Evolutionary conservation across 2,113 vertebrate genomes (phyloP), one percentile per base, ranked within the genome.

Genomic region (Gallinago paraguaiae): DNA sequence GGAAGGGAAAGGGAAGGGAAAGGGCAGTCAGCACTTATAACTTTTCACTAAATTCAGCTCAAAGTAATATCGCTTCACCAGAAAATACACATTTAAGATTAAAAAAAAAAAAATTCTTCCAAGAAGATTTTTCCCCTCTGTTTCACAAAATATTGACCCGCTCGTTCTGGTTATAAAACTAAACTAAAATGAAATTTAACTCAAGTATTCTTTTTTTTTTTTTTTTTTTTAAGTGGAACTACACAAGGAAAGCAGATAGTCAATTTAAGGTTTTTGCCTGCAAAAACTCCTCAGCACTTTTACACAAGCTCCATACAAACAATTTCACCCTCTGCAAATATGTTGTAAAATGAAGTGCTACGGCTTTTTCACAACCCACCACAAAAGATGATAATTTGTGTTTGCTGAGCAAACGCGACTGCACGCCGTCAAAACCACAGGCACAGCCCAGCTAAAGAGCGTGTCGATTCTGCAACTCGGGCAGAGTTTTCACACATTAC

Each of bases 391-490:
- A 3, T 5, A 11, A 51, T 43, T 20, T 22, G 8, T 11, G 30
- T 51, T 48, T 56, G 59, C 35, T 81, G 60, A 65, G 60, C 61
- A 61, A 74, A 51, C 46, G 6, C 31, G 56, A 71, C 28, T 4
- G 14, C 46, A 33, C 0, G 2, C 13, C 1, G 10, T 3, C 12
- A 3, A 60, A 77, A 41, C 20, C 4, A 35, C 0, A 2, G 70
- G 39, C 37, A 59, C n/a, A 45, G 16, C 9, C 5, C 2, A 57
- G 53, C 53, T 4, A 13, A 60, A 59, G 37, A 50, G 31, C 13
- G 7, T 0, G 13, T 2, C 2, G 30, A 14, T 22, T 13, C 45
- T n/a, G 60, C 67, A 39, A 43, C 8, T 35, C 46, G 2, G 33
- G 46, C 56, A 17, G 37, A 30, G 8, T 10, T 4, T 23, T 48